Evolutionary conservation across 2,888 invertebrate genomes (phyloP).

Genomic region (Elaeidobius kamerunicus): DNA sequence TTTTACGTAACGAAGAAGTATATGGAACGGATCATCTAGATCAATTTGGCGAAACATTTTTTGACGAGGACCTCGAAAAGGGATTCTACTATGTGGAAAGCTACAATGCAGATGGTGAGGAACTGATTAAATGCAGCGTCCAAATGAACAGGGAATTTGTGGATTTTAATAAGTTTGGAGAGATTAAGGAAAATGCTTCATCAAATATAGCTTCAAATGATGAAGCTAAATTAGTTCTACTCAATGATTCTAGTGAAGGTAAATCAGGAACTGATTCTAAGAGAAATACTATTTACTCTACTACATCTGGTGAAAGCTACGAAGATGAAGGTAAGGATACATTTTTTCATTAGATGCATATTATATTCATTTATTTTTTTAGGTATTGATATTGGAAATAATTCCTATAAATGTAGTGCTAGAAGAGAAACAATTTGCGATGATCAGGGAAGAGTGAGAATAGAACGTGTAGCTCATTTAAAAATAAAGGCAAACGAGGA

Average conservation of each 20-base stretch:
- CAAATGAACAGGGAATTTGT: slow-evolving; percentile 35
- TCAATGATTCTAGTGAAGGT: too few species aligned
- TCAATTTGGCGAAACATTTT: slow-evolving; percentile 29
- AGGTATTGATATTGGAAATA: slow-evolving; percentile 11
- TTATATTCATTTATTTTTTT: neutral
- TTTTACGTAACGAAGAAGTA: neutral
- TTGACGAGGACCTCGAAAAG: slow-evolving; percentile 33
- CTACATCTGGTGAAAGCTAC: slow-evolving; percentile 32
- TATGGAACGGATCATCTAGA: slow-evolving; percentile 9
- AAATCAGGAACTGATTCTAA: slow-evolving; percentile 27
- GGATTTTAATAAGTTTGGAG: slow-evolving; percentile 17
- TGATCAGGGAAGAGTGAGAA: slow-evolving; percentile 36
- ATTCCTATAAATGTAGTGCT: slow-evolving; percentile 12
- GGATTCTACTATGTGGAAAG: slow-evolving; percentile 40
- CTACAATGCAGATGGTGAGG: slow-evolving; percentile 40
- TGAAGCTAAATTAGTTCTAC: slow-evolving; percentile 12
- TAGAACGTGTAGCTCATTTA: slow-evolving; percentile 32
- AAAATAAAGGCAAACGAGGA: neutral
- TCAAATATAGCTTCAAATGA: slow-evolving; percentile 7
- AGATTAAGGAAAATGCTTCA: slow-evolving; percentile 9
- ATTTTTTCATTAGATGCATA: too few species aligned
- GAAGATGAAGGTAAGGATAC: slow-evolving; percentile 24
- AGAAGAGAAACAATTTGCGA: slow-evolving; percentile 37
- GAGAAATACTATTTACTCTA: slow-evolving; percentile 36
- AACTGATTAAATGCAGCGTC: slow-evolving; percentile 39